Evolutionary conservation across 2,113 vertebrate species (phyloP).

Genomic region (Limnothrissa miodon): DNA sequence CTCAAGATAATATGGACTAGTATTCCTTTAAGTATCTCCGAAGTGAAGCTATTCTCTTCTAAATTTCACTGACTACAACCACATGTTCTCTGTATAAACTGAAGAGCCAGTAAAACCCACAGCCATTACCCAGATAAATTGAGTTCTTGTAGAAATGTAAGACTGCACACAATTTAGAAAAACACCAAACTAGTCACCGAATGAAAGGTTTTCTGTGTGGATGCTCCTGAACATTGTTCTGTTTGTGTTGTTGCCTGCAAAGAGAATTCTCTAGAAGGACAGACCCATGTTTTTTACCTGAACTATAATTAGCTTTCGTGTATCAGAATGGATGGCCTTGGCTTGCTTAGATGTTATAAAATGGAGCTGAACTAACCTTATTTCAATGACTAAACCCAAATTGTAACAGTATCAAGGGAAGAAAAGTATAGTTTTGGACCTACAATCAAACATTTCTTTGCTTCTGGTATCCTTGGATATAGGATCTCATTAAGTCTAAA

Average conservation of each 20-base stretch:
- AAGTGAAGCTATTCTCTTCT: constrained; percentile 45
- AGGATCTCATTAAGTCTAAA: constrained; percentile 66
- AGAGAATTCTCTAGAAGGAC: not conserved
- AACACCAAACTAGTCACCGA: constrained; percentile 51
- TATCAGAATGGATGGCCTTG: not conserved
- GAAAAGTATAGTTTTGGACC: not conserved
- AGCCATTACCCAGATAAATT: constrained; percentile 54
- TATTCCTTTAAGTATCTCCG: constrained; percentile 50
- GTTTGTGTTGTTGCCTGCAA: not conserved
- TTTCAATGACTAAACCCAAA: not conserved
- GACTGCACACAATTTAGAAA: constrained; percentile 40
- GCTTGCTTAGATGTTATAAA: not conserved
- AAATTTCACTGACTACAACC: constrained; percentile 56
- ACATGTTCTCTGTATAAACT: constrained; percentile 54
- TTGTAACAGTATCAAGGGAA: not conserved
- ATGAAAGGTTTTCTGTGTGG: constrained; percentile 23
- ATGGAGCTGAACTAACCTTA: not conserved
- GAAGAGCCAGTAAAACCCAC: constrained; percentile 49
- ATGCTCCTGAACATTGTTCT: not conserved
- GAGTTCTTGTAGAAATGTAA: constrained; percentile 42
- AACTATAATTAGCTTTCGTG: not conserved
- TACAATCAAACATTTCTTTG: not conserved
- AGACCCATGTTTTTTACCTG: not conserved
- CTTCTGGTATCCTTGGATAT: constrained; percentile 51
- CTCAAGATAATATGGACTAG: constrained; percentile 21